Conservation (phyloP, 2,113 vertebrate species). For the Xenus cinereus region DNA sequence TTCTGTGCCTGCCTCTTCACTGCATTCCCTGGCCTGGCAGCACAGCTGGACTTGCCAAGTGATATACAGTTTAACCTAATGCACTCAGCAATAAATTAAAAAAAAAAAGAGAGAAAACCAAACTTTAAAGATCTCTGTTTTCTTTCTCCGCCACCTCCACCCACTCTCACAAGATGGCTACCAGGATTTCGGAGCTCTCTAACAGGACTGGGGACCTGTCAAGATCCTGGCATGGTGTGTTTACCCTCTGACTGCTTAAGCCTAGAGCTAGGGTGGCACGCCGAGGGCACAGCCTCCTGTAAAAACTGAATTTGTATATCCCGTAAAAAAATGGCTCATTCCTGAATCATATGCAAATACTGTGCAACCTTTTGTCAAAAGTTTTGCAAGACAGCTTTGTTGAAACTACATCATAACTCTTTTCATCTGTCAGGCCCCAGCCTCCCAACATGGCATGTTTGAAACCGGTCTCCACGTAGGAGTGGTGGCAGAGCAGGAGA, state of each 20-base stretch:
- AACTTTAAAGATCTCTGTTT: not conserved
- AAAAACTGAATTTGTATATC: conserved; percentile 77
- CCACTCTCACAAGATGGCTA: conserved; percentile 52
- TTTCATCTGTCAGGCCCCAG: conserved; percentile 21
- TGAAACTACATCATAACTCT: conserved; percentile 56
- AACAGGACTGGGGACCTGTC: conserved; percentile 25
- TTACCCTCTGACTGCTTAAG: conserved; percentile 63
- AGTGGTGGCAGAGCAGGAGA: not conserved
- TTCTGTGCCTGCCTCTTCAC: accelerated
- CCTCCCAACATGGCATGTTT: conserved; percentile 13
- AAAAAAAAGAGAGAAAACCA: not conserved
- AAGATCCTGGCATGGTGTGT: conserved; percentile 51
- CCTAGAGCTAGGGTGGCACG: conserved; percentile 72
- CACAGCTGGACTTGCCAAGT: not conserved
- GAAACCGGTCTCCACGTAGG: not conserved
- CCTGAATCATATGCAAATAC: conserved; percentile 82
- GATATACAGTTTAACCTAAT: not conserved
- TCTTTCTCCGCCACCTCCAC: conserved; percentile 25
- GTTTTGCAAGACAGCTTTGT: conserved; percentile 69
- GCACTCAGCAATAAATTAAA: not conserved
- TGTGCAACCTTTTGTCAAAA: conserved; percentile 62
- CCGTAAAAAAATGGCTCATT: conserved; percentile 73
- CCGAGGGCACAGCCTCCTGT: conserved; percentile 60
- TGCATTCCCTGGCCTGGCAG: not conserved
- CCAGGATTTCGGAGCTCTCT: conserved; percentile 34